Conservation (phyloP, 2,113 vertebrate species). For the Gymnogyps californianus region DNA sequence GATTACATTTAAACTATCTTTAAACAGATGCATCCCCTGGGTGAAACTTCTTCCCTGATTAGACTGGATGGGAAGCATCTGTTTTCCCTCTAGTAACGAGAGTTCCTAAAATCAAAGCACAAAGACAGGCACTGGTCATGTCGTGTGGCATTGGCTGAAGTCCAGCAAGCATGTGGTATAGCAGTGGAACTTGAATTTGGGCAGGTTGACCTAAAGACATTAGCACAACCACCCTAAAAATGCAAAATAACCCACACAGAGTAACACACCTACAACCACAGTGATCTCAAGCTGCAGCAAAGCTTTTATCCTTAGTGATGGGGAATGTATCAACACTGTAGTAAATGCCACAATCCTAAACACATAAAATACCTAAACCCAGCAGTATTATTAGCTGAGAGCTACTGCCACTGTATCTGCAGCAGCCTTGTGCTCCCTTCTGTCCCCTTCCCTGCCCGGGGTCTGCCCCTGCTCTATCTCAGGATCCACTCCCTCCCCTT, state of each 20-base stretch:
- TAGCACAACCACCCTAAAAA: background rate
- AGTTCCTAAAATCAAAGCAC: constrained; percentile 41
- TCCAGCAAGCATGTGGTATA: background rate
- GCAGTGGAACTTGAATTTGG: background rate
- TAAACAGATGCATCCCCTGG: constrained; percentile 47
- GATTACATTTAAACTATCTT: constrained; percentile 57
- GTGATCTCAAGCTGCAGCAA: background rate
- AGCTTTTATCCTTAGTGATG: background rate
- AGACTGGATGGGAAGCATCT: constrained; percentile 62
- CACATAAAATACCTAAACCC: background rate
- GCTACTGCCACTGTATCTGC: background rate
- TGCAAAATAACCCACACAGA: background rate
- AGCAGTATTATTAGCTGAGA: background rate
- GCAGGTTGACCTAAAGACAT: background rate
- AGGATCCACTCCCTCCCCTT: background rate
- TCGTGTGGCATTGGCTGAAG: background rate
- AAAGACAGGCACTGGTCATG: background rate
- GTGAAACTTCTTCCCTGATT: constrained; percentile 58
- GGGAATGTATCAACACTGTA: background rate
- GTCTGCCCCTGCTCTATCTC: background rate
- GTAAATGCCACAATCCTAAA: background rate
- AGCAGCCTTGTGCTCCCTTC: background rate
- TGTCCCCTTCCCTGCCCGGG: background rate
- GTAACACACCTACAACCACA: background rate
- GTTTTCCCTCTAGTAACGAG: constrained; percentile 50